phyloP scores from a whole-genome alignment of 1,140 invertebrate species.

The Hylaeus anthracinus region DNA sequence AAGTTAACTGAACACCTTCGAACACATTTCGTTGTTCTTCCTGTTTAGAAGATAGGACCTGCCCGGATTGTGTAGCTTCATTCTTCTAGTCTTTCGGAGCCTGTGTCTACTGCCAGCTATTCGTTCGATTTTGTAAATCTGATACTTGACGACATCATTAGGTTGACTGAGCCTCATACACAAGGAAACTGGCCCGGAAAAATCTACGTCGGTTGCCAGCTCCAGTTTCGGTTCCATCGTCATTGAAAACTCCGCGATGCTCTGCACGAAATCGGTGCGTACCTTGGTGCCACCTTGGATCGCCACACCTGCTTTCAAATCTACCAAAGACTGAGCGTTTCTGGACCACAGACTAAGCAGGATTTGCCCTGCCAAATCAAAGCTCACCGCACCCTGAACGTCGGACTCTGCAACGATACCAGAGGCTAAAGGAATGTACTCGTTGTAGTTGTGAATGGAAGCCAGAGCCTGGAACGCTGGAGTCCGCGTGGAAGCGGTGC shows the following conservation, averaged over 20 bases:
- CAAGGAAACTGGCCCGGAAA: conserved; percentile 88
- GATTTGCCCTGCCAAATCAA: conserved; percentile 92
- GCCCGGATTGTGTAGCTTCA: conserved; percentile 81
- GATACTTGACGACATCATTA: conserved; percentile 84
- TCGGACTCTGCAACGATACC: conserved; percentile 88
- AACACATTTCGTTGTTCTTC: conserved; percentile 91
- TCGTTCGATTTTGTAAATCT: conserved; percentile 86
- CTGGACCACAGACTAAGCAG: conserved; percentile 93
- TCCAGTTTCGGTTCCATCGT: conserved; percentile 87
- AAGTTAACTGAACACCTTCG: conserved; percentile 75
- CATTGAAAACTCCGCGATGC: conserved; percentile 86
- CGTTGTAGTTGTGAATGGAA: conserved; percentile 88
- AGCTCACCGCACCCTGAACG: conserved; percentile 87
- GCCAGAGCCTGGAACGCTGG: conserved; percentile 90
- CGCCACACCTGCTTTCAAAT: conserved; percentile 87
- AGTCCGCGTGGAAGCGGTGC: conserved; percentile 90
- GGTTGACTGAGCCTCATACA: conserved; percentile 91
- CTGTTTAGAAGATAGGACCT: conserved; percentile 88
- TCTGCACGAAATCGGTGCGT: conserved; percentile 86
- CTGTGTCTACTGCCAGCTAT: conserved; percentile 86
- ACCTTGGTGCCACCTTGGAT: conserved; percentile 86
- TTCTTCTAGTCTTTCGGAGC: conserved; percentile 80
- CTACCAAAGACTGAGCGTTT: conserved; percentile 91
- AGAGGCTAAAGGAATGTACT: conserved; percentile 86
- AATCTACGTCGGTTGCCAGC: conserved; percentile 90